These are phyloP conservation scores for Trachelus stipa DNA, from an alignment of 2,888 invertebrate genomes.

Conservation along the genomic window DNA sequence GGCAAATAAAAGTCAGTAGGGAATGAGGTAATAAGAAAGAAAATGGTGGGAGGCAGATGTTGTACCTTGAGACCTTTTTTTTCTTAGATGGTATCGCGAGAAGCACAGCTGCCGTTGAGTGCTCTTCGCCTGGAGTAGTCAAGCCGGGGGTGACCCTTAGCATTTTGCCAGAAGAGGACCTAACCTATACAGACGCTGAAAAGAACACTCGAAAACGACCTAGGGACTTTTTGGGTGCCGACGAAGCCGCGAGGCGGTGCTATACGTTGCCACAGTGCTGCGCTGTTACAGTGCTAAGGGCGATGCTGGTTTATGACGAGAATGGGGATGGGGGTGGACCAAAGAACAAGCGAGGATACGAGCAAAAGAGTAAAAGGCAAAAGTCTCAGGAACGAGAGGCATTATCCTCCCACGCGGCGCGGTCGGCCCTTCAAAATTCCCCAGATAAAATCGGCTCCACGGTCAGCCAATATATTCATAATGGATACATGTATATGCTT, in stretches of 20 bases:
- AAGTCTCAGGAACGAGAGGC: slow-evolving; percentile 38
- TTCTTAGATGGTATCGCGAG: slow-evolving; percentile 35
- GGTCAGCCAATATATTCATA: slow-evolving; percentile 56
- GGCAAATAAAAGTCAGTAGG: slow-evolving; percentile 22
- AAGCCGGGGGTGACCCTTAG: not conserved
- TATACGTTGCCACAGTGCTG: not conserved
- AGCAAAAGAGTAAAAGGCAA: slow-evolving; percentile 35
- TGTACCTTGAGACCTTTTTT: slow-evolving; percentile 35
- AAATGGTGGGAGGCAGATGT: slow-evolving; percentile 57
- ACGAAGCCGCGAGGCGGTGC: not conserved
- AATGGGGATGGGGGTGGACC: slow-evolving; percentile 24
- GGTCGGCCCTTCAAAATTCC: slow-evolving; percentile 53
- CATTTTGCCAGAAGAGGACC: not conserved
- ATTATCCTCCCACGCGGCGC: slow-evolving; percentile 59
- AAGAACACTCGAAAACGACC: not conserved
- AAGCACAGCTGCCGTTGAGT: slow-evolving; percentile 40
- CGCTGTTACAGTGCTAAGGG: slow-evolving; percentile 11
- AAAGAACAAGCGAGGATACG: slow-evolving; percentile 17
- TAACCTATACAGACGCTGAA: not conserved
- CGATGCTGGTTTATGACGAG: slow-evolving; percentile 11
- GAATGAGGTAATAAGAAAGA: slow-evolving; percentile 15
- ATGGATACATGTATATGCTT: slow-evolving; percentile 32
- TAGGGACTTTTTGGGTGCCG: not conserved
- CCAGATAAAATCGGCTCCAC: slow-evolving; percentile 56
- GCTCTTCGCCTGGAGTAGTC: slow-evolving; percentile 1